phyloP scores from a whole-genome alignment of 2,888 invertebrate species.

The Ophion ventricosus region DNA sequence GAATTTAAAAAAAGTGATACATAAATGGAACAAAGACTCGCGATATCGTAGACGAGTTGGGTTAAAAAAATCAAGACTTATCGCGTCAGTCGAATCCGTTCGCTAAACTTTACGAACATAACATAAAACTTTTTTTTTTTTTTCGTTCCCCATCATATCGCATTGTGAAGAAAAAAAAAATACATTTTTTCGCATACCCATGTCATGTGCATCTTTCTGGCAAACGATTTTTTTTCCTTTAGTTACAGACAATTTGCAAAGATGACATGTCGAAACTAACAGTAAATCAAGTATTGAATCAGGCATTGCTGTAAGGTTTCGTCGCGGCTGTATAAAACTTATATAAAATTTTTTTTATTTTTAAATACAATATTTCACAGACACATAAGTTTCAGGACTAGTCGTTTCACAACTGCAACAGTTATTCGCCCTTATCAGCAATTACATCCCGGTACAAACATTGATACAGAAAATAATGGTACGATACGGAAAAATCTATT shows the following conservation, averaged over 20 bases:
- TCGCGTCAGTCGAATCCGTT: background rate
- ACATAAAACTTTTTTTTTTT: background rate
- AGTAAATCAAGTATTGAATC: background rate
- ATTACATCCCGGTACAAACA: background rate
- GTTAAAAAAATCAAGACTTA: no score
- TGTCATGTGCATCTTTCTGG: background rate
- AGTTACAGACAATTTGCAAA: background rate
- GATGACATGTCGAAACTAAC: background rate
- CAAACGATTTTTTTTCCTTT: background rate
- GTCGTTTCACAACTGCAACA: slow-evolving; percentile 45
- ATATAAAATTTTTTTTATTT: no score
- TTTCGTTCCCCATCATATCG: background rate
- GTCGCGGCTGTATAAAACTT: slow-evolving; percentile 1
- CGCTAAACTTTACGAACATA: background rate
- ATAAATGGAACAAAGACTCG: background rate
- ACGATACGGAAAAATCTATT: slow-evolving; percentile 48
- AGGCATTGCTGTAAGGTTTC: background rate
- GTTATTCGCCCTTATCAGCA: slow-evolving; percentile 14
- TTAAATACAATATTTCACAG: background rate
- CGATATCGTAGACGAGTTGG: background rate
- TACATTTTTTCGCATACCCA: background rate
- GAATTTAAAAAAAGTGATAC: background rate
- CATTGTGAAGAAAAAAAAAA: background rate
- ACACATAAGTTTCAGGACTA: slow-evolving; percentile 36
- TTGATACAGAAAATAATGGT: background rate